Conservation (phyloP, 2,113 vertebrate species). For the Ceratotherium simum region DNA sequence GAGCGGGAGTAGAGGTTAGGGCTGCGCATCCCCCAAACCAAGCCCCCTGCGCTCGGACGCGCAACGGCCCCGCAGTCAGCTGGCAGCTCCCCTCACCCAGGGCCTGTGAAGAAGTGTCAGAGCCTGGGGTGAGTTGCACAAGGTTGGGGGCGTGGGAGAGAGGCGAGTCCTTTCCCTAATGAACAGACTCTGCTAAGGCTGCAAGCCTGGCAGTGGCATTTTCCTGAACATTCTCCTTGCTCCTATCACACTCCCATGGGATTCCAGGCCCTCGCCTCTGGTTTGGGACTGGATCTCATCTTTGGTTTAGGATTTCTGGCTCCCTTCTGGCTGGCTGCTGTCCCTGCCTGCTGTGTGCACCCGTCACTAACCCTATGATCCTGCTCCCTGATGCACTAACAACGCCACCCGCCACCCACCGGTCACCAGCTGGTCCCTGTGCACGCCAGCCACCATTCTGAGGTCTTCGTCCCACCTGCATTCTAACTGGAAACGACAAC, state of each 20-base stretch:
- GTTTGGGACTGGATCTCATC: background rate
- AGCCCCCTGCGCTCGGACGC: background rate
- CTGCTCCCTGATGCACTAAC: background rate
- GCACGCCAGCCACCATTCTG: fast-evolving
- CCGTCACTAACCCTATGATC: too few relatives aligned
- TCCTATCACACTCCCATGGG: background rate
- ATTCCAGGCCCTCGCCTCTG: background rate
- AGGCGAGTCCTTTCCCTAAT: fast-evolving
- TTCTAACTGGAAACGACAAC: background rate
- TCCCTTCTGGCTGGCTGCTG: background rate
- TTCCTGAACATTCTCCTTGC: fast-evolving
- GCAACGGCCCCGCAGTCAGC: fast-evolving
- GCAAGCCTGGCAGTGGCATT: fast-evolving
- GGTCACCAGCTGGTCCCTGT: background rate
- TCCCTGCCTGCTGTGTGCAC: fast-evolving
- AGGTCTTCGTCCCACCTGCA: background rate
- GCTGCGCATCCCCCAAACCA: fast-evolving
- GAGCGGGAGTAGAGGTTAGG: background rate
- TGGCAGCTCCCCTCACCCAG: fast-evolving
- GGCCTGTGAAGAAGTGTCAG: fast-evolving
- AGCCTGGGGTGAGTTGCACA: background rate
- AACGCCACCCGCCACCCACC: fast-evolving
- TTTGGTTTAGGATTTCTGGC: background rate
- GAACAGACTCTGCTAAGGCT: background rate
- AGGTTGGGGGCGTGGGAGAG: background rate